Base-by-base conservation (phyloP, 2,113 vertebrate species). In the Sitta europaea region DNA sequence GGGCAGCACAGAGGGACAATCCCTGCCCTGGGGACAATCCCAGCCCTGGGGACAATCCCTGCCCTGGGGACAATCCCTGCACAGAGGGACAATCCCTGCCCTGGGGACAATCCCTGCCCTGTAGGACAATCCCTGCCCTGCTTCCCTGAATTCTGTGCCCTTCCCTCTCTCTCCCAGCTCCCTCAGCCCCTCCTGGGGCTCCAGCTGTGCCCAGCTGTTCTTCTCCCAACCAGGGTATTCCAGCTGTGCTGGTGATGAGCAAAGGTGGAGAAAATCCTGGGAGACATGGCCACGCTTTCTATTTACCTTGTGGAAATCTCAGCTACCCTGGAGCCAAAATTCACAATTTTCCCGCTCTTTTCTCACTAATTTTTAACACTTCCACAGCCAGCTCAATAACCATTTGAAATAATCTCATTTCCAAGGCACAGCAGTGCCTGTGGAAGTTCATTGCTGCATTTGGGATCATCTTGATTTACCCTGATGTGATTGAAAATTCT, bases 401-500 rank as follows among this genome's bases (percentile, higher is more conserved):
- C 3, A 58, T 65, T 59, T 57, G 50, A 95, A 94, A 91, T 67
- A 65, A 66, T 58, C 68, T 81, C 10, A 53, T 96, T 96, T 95
- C 84, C 92, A 91, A 76, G 84, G 35, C 79, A 67, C 5, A 25
- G 86, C 88, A 88, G 76, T 77, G 51, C 35, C 71, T 58, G 57
- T 31, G 94, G 80, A 67, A 78, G 35, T 62, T 91, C 80, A 38
- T 36, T 86, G 94, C 70, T 67, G 58, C 92, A 45, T 93, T 98
- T 97, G 93, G 91, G 92, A 94, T 95, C 29, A 11, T 71, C 93
- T 76, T 19, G 22, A 74, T 94, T 91, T 78, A 59, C 70, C 85
- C 62, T 40, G 23, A 62, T 42, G 63, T 67, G 90, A 96, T 92
- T 97, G 86, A 47, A 61, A 91, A 92, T 94, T 81, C 88, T 96